These are phyloP conservation scores for Myrmecophaga tridactyla DNA, from an alignment of 2,113 vertebrate genomes.

Conservation along the genomic window DNA sequence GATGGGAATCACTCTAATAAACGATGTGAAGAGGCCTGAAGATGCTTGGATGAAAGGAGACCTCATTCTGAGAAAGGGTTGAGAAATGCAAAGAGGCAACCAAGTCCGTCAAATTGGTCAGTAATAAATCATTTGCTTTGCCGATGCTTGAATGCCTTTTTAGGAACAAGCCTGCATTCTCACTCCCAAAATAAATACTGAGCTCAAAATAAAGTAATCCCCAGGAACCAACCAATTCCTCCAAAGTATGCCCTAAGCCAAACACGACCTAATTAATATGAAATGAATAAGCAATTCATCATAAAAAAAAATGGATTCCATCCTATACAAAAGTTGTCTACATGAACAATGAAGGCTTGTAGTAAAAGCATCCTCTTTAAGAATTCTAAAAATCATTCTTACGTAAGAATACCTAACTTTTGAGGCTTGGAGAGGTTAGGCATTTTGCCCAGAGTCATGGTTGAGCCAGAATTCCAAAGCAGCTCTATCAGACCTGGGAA, in stretches of 20 bases:
- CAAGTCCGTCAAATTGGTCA: neutral
- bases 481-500: neutral
- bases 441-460: neutral
- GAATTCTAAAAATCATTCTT: neutral
- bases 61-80: accelerated
- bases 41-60: neutral
- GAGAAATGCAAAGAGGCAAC: neutral
- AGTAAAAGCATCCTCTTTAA: neutral
- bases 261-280: neutral
- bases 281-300: neutral
- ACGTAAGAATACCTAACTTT: neutral
- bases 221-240: neutral
- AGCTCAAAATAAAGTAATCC: neutral
- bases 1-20: no score
- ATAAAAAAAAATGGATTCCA: neutral
- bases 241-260: neutral
- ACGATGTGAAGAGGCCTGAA: neutral
- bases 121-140: neutral
- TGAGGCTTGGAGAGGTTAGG: neutral
- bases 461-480: neutral
- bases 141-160: neutral
- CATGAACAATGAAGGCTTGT: neutral
- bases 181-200: neutral
- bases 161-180: accelerated
- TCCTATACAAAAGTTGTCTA: neutral